Conservation (phyloP, 2,113 vertebrate genomes). For the Podarcis raffonei region DNA sequence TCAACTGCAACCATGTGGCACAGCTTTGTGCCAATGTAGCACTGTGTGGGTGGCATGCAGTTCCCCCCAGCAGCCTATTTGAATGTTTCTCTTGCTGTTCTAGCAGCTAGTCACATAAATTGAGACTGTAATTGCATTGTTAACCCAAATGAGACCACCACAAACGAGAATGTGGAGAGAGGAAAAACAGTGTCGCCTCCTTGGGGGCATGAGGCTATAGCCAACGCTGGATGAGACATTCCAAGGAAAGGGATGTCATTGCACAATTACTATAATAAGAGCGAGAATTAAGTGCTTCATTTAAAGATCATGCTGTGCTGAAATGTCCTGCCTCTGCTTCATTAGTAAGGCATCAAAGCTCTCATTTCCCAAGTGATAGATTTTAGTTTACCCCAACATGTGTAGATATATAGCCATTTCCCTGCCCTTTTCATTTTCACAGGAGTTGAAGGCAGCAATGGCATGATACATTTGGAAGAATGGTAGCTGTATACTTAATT, state of each 20-base stretch:
- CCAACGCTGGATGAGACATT: not conserved
- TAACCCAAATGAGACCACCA: not conserved
- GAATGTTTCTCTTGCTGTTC: not conserved
- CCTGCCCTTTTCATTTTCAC: not conserved
- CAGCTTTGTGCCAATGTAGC: not conserved
- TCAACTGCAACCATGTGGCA: no score
- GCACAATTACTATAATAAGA: not conserved
- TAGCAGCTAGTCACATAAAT: not conserved
- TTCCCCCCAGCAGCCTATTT: not conserved
- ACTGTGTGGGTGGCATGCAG: not conserved
- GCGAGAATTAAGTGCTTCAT: conserved; percentile 9
- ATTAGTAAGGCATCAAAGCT: not conserved
- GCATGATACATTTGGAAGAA: not conserved
- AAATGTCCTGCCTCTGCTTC: not conserved
- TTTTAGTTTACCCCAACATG: conserved; percentile 17
- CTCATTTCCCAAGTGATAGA: not conserved
- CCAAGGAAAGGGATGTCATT: not conserved
- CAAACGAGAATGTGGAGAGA: not conserved
- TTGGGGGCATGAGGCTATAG: not conserved
- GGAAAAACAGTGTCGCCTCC: not conserved
- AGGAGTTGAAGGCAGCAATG: fast-evolving
- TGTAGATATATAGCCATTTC: not conserved
- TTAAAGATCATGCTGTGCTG: not conserved
- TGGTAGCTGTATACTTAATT: not conserved
- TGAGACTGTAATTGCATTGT: not conserved